Percentiles rank a stretch among this genome's conserved stretches.
phyloP scores from a whole-genome alignment of 2,113 vertebrate genomes.

The Rhadina sibilatrix region DNA sequence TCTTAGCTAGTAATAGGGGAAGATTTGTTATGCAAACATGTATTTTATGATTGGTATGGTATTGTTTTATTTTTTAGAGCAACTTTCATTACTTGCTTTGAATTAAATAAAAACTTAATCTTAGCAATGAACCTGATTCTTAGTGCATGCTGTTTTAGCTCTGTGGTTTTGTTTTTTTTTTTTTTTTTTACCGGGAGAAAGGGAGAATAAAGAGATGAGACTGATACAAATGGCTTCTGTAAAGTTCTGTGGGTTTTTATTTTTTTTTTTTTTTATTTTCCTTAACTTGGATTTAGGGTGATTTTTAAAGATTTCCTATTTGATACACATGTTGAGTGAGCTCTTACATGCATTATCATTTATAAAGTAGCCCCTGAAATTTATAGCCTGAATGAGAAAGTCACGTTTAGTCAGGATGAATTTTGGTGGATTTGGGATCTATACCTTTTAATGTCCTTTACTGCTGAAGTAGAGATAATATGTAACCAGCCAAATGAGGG shows the following conservation, averaged over 20 bases:
- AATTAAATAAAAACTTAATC: not conserved
- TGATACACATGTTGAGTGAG: not conserved
- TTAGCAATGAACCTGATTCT: not conserved
- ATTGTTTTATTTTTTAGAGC: not conserved
- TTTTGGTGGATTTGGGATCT: not conserved
- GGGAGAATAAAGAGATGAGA: not conserved
- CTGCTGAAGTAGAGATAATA: not conserved
- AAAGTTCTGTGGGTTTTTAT: not conserved
- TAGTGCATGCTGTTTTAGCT: not conserved
- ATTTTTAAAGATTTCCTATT: not conserved
- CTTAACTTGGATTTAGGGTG: not conserved
- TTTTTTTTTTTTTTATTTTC: not conserved
- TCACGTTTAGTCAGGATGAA: not conserved
- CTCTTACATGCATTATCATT: not conserved
- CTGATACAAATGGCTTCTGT: not conserved
- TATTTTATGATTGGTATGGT: not conserved
- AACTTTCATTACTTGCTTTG: not conserved
- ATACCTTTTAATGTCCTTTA: not conserved
- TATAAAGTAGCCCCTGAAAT: not conserved
- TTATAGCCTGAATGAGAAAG: not conserved
- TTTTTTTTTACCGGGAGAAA: not conserved
- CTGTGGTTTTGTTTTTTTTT: not conserved
- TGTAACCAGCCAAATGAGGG: not conserved
- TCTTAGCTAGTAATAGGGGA: not conserved
- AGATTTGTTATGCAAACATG: not conserved